phyloP scores from a whole-genome alignment of 2,113 vertebrate genomes.

The Oncorhynchus nerka region DNA sequence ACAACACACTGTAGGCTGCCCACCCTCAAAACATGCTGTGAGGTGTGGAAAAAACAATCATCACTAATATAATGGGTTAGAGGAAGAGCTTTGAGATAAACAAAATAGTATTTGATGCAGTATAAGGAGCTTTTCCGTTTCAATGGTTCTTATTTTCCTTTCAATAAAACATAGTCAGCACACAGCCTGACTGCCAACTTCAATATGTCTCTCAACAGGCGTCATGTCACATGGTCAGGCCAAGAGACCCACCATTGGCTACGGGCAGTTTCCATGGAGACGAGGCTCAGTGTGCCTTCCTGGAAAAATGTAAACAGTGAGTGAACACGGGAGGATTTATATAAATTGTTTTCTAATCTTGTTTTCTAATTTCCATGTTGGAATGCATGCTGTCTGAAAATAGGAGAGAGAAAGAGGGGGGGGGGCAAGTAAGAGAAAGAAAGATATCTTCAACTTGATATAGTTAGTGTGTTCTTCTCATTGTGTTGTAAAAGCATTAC shows the following conservation, averaged over 20 bases:
- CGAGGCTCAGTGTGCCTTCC: conserved; percentile 54
- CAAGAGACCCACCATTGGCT: conserved; percentile 58
- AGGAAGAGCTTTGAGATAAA: conserved; percentile 13
- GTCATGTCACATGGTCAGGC: conserved; percentile 53
- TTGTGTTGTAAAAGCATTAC: too few species aligned
- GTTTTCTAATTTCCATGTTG: conserved; percentile 68
- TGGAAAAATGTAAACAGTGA: conserved; percentile 65
- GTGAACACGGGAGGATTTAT: conserved; percentile 67
- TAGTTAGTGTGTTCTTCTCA: too few species aligned
- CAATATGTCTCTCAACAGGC: conserved; percentile 62
- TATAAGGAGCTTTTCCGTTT: conserved; percentile 55
- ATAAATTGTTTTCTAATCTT: conserved; percentile 74
- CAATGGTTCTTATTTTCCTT: conserved; percentile 51
- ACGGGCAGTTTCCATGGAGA: conserved; percentile 76
- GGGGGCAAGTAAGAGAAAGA: conserved; percentile 14
- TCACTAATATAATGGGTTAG: too few species aligned
- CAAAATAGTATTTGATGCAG: conserved; percentile 26
- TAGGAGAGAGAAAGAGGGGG: conserved; percentile 15
- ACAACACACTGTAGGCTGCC: too few species aligned
- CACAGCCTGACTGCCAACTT: conserved; percentile 61
- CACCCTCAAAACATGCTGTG: too few species aligned
- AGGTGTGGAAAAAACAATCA: too few species aligned
- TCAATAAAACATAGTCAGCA: conserved; percentile 56
- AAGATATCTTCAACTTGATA: too few species aligned
- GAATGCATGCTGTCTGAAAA: conserved; percentile 63